A percentile compares a stretch with the other conserved stretches of the same genome.
Conservation (phyloP, 2,888 invertebrate genomes). For the Drosophila peninsularis region DNA sequence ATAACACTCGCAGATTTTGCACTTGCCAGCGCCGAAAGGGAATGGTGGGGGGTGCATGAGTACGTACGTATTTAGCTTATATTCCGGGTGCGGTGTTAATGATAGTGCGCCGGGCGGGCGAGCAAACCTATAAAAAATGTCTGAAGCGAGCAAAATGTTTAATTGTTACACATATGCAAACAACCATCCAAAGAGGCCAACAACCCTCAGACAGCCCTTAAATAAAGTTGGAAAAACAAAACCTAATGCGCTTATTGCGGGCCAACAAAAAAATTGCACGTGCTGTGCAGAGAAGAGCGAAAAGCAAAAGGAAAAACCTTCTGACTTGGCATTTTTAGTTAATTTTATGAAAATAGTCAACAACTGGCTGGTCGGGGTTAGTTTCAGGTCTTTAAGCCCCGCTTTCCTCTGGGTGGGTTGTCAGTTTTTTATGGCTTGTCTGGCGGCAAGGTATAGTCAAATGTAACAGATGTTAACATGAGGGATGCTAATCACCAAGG, state of each 20-base stretch:
- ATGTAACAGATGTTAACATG: constrained; percentile 81
- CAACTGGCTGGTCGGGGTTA: constrained; percentile 52
- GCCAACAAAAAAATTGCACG: constrained; percentile 72
- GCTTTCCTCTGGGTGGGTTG: constrained; percentile 59
- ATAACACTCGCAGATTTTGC: constrained; percentile 80
- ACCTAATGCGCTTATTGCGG: constrained; percentile 75
- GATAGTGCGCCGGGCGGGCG: constrained; percentile 36
- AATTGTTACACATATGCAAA: constrained; percentile 80
- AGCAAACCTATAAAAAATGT: constrained; percentile 65
- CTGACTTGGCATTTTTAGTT: constrained; percentile 73
- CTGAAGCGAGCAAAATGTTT: constrained; percentile 72
- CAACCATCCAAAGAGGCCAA: constrained; percentile 65
- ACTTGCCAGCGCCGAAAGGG: constrained; percentile 54
- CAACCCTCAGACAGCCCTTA: constrained; percentile 47
- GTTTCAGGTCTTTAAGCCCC: constrained; percentile 58
- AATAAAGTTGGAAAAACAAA: constrained; percentile 22
- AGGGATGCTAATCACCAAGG: constrained; percentile 78
- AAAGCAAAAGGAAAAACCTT: constrained; percentile 26
- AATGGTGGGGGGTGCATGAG: neutral
- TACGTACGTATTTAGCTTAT: neutral
- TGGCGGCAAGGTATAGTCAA: constrained; percentile 54
- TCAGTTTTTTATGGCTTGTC: constrained; percentile 15
- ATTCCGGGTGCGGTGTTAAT: constrained; percentile 60
- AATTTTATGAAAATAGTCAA: constrained; percentile 55
- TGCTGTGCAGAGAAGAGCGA: constrained; percentile 49